Conservation (phyloP, 2,113 vertebrate genomes). For the Monopterus albus region DNA sequence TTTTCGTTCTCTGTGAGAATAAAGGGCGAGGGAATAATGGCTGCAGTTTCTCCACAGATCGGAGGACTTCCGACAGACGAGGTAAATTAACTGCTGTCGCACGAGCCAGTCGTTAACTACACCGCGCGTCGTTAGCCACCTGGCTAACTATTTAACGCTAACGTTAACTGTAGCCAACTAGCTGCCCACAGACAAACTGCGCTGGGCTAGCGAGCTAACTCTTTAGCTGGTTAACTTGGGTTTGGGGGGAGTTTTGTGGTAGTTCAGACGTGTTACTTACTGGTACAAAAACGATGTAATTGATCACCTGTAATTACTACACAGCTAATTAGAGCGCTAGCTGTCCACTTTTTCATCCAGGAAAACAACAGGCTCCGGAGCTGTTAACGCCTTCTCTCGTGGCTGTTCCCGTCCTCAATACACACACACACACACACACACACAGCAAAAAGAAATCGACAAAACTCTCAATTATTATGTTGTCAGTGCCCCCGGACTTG, state of each 20-base stretch:
- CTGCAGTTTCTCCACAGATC: slow-evolving; percentile 71
- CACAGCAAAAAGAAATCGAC: not conserved
- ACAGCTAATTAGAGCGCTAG: not conserved
- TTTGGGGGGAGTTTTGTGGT: not conserved
- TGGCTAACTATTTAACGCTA: slow-evolving; percentile 39
- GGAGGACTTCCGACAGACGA: slow-evolving; percentile 80
- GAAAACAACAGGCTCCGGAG: slow-evolving; percentile 15
- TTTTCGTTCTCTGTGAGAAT: slow-evolving; percentile 18
- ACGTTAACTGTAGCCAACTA: slow-evolving; percentile 5
- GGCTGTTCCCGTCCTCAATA: slow-evolving; percentile 11
- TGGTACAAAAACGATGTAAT: not conserved
- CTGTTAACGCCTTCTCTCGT: slow-evolving; percentile 41
- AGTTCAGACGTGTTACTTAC: not conserved
- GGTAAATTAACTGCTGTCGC: slow-evolving; percentile 67
- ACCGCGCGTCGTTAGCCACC: slow-evolving; percentile 40
- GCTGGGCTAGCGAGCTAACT: slow-evolving; percentile 3
- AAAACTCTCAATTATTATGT: not conserved
- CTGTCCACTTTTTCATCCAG: not conserved
- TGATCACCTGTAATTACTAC: not conserved
- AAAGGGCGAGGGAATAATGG: slow-evolving; percentile 71
- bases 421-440: not conserved
- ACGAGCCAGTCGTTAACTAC: not conserved
- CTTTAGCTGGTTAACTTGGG: not conserved
- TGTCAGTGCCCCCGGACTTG: not conserved
- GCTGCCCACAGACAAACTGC: not conserved